phyloP scores from a whole-genome alignment of 92 coral and sea anemone species.

The Muricea muricata region DNA sequence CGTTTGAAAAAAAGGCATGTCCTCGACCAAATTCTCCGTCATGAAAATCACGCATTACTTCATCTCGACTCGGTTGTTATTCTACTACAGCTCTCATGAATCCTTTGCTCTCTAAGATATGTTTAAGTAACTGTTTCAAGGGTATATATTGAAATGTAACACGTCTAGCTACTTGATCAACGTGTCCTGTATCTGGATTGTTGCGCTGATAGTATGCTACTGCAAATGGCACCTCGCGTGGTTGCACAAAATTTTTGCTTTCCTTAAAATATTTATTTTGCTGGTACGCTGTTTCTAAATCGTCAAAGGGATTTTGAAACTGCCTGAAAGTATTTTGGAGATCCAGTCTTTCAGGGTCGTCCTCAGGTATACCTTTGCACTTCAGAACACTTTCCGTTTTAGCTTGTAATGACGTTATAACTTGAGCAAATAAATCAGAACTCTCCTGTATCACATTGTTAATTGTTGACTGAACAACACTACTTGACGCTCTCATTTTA shows the following conservation, averaged over 20 bases:
- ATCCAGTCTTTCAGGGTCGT: neutral
- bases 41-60: slow-evolving; percentile 11
- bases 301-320: slow-evolving; percentile 2
- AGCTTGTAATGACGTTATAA: no score
- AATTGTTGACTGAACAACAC: slow-evolving; percentile 23
- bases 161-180: slow-evolving; percentile 1
- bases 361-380: neutral
- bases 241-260: neutral
- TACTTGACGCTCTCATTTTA: neutral
- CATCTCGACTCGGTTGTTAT: neutral
- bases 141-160: slow-evolving; percentile 3
- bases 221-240: neutral
- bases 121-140: neutral
- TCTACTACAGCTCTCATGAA: neutral
- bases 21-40: neutral
- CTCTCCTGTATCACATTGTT: no score
- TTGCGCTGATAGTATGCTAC: no score
- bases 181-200: slow-evolving; percentile 18
- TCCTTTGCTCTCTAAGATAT: neutral
- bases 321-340: neutral
- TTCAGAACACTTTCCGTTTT: neutral
- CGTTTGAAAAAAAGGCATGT: neutral
- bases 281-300: neutral
- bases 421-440: no score
- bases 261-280: neutral